Conservation (phyloP, 1,140 invertebrate genomes). For the Heterodera schachtii region DNA sequence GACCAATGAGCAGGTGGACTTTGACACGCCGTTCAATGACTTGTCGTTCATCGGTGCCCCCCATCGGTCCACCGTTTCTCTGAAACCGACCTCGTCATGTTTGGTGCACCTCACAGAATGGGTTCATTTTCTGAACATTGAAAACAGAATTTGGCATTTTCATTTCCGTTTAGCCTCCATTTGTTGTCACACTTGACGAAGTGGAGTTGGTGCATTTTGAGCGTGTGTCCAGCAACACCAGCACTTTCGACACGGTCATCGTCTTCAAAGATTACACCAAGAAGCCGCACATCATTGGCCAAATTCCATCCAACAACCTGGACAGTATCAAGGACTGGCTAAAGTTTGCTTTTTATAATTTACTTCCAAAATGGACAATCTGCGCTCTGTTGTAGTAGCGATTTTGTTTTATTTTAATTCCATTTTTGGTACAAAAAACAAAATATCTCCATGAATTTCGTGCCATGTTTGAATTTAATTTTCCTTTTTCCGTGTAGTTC, state of each 20-base stretch:
- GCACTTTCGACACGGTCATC: slow-evolving; percentile 99
- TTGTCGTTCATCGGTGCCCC: slow-evolving; percentile 97
- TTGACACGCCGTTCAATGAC: slow-evolving; percentile 96
- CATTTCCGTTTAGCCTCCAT: slow-evolving; percentile 90
- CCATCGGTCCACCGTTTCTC: slow-evolving; percentile 87
- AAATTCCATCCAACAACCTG: slow-evolving; percentile 95
- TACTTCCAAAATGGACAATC: no score
- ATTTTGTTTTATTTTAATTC: neutral
- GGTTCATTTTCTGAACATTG: slow-evolving; percentile 70
- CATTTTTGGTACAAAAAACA: no score
- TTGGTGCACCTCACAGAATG: slow-evolving; percentile 96
- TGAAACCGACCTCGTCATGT: slow-evolving; percentile 94
- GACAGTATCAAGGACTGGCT: slow-evolving; percentile 99
- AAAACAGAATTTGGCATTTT: slow-evolving; percentile 59
- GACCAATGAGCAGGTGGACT: slow-evolving; percentile 95
- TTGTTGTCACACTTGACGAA: slow-evolving; percentile 95
- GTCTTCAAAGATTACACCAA: slow-evolving; percentile 96
- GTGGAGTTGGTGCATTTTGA: slow-evolving; percentile 98
- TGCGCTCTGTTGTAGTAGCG: no score
- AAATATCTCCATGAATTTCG: no score
- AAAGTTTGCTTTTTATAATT: slow-evolving; percentile 73
- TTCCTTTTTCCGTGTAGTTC: slow-evolving; percentile 71
- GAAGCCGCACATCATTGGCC: slow-evolving; percentile 92
- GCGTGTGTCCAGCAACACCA: slow-evolving; percentile 94
- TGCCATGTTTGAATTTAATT: no score